A percentile compares a stretch with the other conserved stretches of the same genome.
phyloP scores from a whole-genome alignment of 2,888 invertebrate species.

The Acleris emargana region DNA sequence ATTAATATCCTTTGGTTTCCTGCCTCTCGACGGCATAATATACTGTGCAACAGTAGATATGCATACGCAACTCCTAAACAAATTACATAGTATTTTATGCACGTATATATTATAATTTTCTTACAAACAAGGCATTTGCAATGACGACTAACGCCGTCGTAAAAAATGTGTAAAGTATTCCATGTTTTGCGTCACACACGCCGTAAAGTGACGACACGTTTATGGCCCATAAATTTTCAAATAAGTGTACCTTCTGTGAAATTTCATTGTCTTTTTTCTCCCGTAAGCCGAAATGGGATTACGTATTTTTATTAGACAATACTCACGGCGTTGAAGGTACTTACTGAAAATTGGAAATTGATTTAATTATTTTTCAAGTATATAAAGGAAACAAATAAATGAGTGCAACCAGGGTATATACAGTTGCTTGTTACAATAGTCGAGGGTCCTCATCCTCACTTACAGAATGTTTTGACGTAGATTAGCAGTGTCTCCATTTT shows the following conservation, averaged over 20 bases:
- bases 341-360: too few species aligned
- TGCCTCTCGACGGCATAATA: neutral
- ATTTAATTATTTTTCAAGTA: too few species aligned
- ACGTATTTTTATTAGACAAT: slow-evolving; percentile 20
- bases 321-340: neutral
- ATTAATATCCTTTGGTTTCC: slow-evolving; percentile 7
- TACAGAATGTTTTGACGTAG: too few species aligned
- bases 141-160: slow-evolving; percentile 42
- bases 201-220: slow-evolving; percentile 67
- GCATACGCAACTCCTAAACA: neutral
- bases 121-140: slow-evolving; percentile 34
- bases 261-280: slow-evolving; percentile 58
- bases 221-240: slow-evolving; percentile 69
- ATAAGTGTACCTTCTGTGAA: slow-evolving; percentile 59
- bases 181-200: slow-evolving; percentile 56
- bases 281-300: slow-evolving; percentile 23
- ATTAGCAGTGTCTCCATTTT: too few species aligned
- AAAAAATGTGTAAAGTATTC: slow-evolving; percentile 50
- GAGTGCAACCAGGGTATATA: too few species aligned
- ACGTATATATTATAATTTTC: slow-evolving; percentile 36
- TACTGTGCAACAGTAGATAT: too few species aligned
- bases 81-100: neutral
- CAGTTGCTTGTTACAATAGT: too few species aligned
- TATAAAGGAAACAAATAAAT: too few species aligned
- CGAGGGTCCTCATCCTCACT: too few species aligned